Evolutionary conservation across 2,113 vertebrate genomes (phyloP), one percentile per base, ranked within the genome.

Genomic region (Dinomys branickii): DNA sequence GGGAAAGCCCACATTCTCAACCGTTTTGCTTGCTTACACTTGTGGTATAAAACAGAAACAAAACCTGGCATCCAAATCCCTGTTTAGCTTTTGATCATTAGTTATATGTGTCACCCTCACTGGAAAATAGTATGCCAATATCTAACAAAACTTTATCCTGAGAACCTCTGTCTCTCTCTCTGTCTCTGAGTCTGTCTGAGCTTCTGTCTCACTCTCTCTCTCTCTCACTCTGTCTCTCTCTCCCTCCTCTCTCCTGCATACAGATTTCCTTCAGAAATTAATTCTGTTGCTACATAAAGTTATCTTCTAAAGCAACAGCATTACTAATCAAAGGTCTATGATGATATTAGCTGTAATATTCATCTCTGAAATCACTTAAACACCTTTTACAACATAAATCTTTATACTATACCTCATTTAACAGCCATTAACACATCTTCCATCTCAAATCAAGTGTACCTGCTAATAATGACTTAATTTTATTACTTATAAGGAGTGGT

Each of bases 401-500:
- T 98, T 97, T 91, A 22, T 91, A 98, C 61, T 97, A 97, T 98
- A 98, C 96, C 88, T 98, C 98, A 98, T 98, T 98, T 98, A 98
- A 98, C 95, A 98, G 44, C 93, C 96, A 98, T 98, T 98, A 98
- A 91, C 88, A 91, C 96, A 93, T 98, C 95, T 98, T 96, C 95
- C 95, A 97, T 96, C 94, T 98, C 88, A 82, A 61, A 97, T 96
- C 87, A 95, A 90, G 26, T 97, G 97, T 97, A 98, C 97, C 94
- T 97, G 97, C 95, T 97, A 96, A 97, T 97, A 98, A 98, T 97
- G 95, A 98, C 94, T 98, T 98, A 98, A 98, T 98, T 98, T 96
- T 94, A 86, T 88, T 97, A 97, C 97, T 98, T 98, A 96, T 98
- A 91, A 94, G 96, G 96, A 44, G 82, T 65, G 83, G 92, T 98